Evolutionary conservation across 2,797 vertebrate species (phyloP), one percentile per base, ranked within the genome.

Genomic region (Clarias fuscus): DNA sequence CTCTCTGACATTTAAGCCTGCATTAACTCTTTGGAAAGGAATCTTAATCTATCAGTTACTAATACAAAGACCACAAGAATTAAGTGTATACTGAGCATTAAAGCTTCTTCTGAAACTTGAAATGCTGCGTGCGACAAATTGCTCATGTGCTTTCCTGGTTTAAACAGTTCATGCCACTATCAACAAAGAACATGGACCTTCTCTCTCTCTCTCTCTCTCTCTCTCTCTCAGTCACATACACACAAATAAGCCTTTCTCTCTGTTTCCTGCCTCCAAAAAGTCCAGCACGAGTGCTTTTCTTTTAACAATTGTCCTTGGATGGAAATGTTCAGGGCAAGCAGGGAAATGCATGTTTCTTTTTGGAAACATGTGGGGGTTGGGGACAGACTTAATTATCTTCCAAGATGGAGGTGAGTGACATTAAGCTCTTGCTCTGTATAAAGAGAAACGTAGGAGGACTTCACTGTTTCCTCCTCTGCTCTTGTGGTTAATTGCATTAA

Each of bases 351-450:
- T 59, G 80, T 77, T 59, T 65, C 20, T 84, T 81, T 86, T 78
- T 86, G 84, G 87, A 67, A 64, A 62, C 61, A 20, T 77, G 30
- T 56, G 65, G 58, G 53, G 67, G 85, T 72, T 37, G 43, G 24
- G 20, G 58, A 84, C 84, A 24, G 67, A 84, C 83, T 64, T 86
- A 88, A 88, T 90, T 79, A 82, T 70, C 73, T 68, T 48, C 77
- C 79, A 62, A 86, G 78, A 88, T 88, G 86, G 89, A 92, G 86
- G 68, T 84, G 84, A 85, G 62, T 87, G 82, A 87, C 86, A 76
- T 75, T 58, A 76, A 77, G 58, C 79, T 82, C 84, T 83, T 84
- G 88, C 88, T 88, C 84, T 53, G 27, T 81, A 88, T 61, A 67
- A 37, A 68, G 40, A 76, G 27, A 70, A 67, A 79, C 17, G 71